phyloP scores from a whole-genome alignment of 2,113 vertebrate species.

The Spea bombifrons region DNA sequence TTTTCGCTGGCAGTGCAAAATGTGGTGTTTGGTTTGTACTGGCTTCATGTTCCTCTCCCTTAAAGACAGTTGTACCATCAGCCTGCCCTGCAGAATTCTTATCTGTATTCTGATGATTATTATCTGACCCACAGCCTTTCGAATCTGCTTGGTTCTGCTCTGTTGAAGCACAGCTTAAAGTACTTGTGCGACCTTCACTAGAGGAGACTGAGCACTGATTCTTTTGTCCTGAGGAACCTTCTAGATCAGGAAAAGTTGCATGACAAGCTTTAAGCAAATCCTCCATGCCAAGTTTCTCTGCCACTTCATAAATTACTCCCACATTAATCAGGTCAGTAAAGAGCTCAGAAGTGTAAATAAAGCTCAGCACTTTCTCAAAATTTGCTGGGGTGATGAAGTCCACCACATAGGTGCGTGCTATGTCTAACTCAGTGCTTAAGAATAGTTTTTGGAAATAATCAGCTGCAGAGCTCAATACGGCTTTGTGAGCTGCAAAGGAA shows the following conservation, averaged over 20 bases:
- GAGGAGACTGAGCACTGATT: slow-evolving; percentile 53
- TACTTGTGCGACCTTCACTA: slow-evolving; percentile 53
- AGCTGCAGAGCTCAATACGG: slow-evolving; percentile 82
- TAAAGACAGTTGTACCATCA: slow-evolving; percentile 59
- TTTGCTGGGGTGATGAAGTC: slow-evolving; percentile 90
- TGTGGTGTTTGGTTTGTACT: slow-evolving; percentile 54
- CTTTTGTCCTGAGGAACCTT: slow-evolving; percentile 67
- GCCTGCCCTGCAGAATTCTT: slow-evolving; percentile 56
- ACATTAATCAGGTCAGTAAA: slow-evolving; percentile 91
- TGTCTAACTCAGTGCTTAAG: slow-evolving; percentile 63
- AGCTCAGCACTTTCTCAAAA: slow-evolving; percentile 93
- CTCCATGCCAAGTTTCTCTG: slow-evolving; percentile 82
- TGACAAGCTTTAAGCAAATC: slow-evolving; percentile 88
- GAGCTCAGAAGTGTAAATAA: slow-evolving; percentile 91
- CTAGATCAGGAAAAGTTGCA: slow-evolving; percentile 89
- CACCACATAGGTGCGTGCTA: slow-evolving; percentile 75
- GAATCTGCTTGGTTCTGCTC: slow-evolving; percentile 60
- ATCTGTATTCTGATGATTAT: slow-evolving; percentile 60
- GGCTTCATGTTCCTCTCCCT: slow-evolving; percentile 64
- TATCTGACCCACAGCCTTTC: slow-evolving; percentile 51
- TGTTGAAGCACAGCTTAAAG: slow-evolving; percentile 50
- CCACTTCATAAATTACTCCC: slow-evolving; percentile 90
- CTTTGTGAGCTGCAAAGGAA: slow-evolving; percentile 87
- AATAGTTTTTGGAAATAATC: slow-evolving; percentile 91
- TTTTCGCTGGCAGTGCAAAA: slow-evolving; percentile 67